Conservation (phyloP, 2,113 vertebrate species). For the Phaethornis superciliosus region DNA sequence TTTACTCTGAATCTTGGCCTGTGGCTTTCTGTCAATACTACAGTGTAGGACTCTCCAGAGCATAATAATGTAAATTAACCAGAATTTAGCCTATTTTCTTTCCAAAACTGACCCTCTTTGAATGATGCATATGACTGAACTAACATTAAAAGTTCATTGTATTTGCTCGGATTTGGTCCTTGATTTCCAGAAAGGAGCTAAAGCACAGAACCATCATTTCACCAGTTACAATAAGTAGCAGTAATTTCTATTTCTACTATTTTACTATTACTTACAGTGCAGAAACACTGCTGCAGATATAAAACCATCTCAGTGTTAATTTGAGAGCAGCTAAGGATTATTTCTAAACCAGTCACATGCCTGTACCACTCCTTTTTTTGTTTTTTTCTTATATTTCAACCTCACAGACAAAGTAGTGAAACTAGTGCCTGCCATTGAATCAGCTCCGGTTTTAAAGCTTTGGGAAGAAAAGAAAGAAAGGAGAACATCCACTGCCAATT, state of each 20-base stretch:
- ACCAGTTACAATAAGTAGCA: background rate
- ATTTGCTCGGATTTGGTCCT: background rate
- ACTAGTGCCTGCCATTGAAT: background rate
- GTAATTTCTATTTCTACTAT: background rate
- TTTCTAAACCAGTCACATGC: background rate
- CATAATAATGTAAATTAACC: background rate
- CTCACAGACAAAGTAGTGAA: background rate
- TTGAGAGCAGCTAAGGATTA: background rate
- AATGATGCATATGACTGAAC: fast-evolving
- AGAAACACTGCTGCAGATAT: background rate
- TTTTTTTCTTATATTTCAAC: background rate
- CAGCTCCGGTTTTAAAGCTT: background rate
- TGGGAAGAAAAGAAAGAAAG: background rate
- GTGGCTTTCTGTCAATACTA: background rate
- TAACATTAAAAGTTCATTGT: background rate
- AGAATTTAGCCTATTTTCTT: background rate
- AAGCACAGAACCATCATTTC: background rate
- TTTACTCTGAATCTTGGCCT: background rate
- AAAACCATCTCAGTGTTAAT: background rate
- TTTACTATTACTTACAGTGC: background rate
- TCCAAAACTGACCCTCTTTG: background rate
- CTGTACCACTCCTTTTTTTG: background rate
- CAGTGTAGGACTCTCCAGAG: background rate
- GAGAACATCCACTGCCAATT: background rate
- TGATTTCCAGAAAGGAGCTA: background rate